Evolutionary conservation across 2,888 invertebrate species (phyloP).

Genomic region (Barypeithes pellucidus): DNA sequence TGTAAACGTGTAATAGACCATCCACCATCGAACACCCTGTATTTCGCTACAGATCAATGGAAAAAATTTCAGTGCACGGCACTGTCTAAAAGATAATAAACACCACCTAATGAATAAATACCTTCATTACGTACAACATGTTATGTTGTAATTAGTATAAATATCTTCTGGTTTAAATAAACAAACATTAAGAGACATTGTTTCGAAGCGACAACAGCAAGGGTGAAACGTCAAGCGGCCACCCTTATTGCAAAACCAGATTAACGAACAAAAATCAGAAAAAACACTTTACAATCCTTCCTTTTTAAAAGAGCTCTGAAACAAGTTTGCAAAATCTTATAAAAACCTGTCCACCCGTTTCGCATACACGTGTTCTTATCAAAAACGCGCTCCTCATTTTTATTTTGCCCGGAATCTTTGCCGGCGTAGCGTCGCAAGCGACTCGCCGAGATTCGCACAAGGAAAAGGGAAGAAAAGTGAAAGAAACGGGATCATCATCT

Average conservation of each 20-base stretch:
- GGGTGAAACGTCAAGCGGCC: background rate
- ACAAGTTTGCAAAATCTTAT: constrained; percentile 48
- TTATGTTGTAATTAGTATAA: background rate
- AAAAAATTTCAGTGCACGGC: too few species aligned
- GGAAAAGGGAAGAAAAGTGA: constrained; percentile 25
- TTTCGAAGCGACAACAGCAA: constrained; percentile 1
- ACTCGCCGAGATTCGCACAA: constrained; percentile 25
- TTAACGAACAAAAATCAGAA: constrained; percentile 40
- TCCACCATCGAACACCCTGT: too few species aligned
- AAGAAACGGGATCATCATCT: background rate
- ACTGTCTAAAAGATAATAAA: background rate
- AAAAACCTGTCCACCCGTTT: constrained; percentile 44
- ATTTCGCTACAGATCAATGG: too few species aligned
- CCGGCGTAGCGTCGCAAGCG: constrained; percentile 7
- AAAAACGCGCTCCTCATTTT: constrained; percentile 19
- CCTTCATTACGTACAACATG: background rate
- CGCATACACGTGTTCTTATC: constrained; percentile 45
- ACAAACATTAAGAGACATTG: background rate
- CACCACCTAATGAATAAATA: background rate
- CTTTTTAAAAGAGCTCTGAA: constrained; percentile 27
- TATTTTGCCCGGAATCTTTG: constrained; percentile 23
- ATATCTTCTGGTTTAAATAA: background rate
- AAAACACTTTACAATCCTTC: constrained; percentile 39
- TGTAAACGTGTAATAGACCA: too few species aligned
- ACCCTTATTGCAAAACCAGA: constrained; percentile 33